These are phyloP conservation scores for Scytalopus superciliaris DNA, from an alignment of 2,113 vertebrate genomes.

Conservation along the genomic window DNA sequence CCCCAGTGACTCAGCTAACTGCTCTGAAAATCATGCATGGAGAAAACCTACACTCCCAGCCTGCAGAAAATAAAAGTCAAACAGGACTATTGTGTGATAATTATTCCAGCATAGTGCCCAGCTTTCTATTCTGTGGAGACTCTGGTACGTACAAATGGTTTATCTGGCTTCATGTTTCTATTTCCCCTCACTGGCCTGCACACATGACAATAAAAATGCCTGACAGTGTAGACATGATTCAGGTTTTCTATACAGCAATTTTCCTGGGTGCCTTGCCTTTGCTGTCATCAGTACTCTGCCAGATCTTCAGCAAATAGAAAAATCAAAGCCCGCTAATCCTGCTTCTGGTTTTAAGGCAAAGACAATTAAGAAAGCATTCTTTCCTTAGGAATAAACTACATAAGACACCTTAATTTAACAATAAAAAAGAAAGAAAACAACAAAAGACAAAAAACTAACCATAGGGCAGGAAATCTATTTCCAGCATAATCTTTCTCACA, in stretches of 20 bases:
- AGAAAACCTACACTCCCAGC: not conserved
- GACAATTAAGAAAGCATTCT: not conserved
- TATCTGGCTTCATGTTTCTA: not conserved
- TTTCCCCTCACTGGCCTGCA: not conserved
- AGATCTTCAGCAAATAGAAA: not conserved
- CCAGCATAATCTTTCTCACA: no score
- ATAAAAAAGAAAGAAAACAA: no score
- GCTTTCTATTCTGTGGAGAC: not conserved
- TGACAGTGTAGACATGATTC: not conserved
- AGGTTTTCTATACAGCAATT: not conserved
- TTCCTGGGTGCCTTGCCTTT: not conserved
- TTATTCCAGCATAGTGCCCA: not conserved
- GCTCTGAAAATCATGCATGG: not conserved
- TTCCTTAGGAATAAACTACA: not conserved
- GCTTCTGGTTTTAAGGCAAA: not conserved
- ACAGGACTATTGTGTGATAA: not conserved
- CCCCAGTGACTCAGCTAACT: conserved; percentile 8
- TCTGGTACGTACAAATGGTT: not conserved
- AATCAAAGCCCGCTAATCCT: not conserved
- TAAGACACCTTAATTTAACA: not conserved
- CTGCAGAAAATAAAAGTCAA: not conserved
- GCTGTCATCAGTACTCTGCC: not conserved
- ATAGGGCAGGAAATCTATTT: not conserved
- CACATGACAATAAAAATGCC: not conserved
- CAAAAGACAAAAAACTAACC: no score